Evolutionary conservation across 2,113 vertebrate genomes (phyloP).

Genomic region (Hydrochoerus hydrochaeris): DNA sequence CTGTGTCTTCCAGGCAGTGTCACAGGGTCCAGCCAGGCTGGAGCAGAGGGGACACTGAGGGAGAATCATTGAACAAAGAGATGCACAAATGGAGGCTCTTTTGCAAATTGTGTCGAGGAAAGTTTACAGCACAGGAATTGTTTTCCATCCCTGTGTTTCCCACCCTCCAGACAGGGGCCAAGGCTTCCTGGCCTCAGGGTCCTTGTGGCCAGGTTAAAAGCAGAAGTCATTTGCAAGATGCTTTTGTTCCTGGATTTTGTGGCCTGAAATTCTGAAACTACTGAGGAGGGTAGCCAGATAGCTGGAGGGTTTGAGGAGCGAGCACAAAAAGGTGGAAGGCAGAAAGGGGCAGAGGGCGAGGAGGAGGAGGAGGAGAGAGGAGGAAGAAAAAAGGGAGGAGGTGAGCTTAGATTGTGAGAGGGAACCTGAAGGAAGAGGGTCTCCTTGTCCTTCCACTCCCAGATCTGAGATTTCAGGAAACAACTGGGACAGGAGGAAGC

Average conservation of each 20-base stretch:
- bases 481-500: neutral
- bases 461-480: neutral
- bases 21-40: neutral
- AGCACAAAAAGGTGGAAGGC: neutral
- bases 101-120: neutral
- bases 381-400: neutral
- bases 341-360: no score
- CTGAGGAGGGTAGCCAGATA: neutral
- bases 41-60: neutral
- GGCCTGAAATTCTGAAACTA: neutral
- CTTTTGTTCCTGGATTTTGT: neutral
- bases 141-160: neutral
- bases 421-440: neutral
- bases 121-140: neutral
- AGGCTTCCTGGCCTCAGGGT: neutral
- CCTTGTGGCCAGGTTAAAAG: neutral
- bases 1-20: rapidly evolving
- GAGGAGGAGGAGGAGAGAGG: neutral
- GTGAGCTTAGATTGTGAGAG: no score
- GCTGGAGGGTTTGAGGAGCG: neutral
- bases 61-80: no score
- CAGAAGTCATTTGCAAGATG: neutral
- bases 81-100: neutral
- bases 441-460: neutral
- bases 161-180: neutral